phyloP scores from a whole-genome alignment of 2,113 vertebrate genomes.

The Pagrus major region DNA sequence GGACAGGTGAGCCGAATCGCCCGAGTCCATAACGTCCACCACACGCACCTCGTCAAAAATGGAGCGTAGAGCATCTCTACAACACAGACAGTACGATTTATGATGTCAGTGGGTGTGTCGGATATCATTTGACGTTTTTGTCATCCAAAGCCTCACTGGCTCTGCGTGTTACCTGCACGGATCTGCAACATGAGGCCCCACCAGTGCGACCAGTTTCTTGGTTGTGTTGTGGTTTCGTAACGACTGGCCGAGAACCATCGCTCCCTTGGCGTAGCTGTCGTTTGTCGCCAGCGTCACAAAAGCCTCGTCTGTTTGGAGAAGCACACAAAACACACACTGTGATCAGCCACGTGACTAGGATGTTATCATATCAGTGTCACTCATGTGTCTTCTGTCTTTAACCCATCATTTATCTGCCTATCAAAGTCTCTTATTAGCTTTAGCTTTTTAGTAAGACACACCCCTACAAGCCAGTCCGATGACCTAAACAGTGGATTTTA shows the following conservation, averaged over 20 bases:
- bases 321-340: slow-evolving; percentile 34
- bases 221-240: slow-evolving; percentile 90
- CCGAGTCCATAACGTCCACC: slow-evolving; percentile 94
- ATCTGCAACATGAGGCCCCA: slow-evolving; percentile 91
- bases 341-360: neutral
- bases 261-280: slow-evolving; percentile 94
- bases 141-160: too few relatives aligned
- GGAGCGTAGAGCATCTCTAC: slow-evolving; percentile 86
- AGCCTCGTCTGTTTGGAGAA: slow-evolving; percentile 89
- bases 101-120: neutral
- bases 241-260: slow-evolving; percentile 93
- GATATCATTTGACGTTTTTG: too few relatives aligned
- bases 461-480: too few relatives aligned
- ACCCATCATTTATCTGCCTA: too few relatives aligned
- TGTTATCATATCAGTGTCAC: too few relatives aligned
- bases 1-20: slow-evolving; percentile 90
- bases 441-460: too few relatives aligned
- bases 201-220: slow-evolving; percentile 87
- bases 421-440: too few relatives aligned
- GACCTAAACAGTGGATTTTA: too few relatives aligned
- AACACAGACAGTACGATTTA: neutral
- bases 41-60: slow-evolving; percentile 91
- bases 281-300: slow-evolving; percentile 98
- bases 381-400: too few relatives aligned
- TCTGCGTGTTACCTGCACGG: slow-evolving; percentile 74